These are phyloP conservation scores for Macrotis lagotis DNA, from an alignment of 2,113 vertebrate genomes.

Conservation along the genomic window DNA sequence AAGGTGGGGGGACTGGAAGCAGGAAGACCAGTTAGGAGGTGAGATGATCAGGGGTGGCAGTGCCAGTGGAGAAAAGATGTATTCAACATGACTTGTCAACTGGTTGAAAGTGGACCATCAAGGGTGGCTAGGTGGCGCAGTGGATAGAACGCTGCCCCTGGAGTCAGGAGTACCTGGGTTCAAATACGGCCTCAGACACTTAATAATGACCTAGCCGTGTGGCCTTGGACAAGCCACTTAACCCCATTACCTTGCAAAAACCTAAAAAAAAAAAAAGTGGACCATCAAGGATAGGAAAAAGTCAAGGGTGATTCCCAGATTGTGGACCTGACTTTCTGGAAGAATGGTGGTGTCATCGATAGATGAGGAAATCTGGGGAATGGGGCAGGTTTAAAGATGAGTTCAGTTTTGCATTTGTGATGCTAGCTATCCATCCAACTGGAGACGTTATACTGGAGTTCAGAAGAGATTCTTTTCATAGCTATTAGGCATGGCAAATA, in stretches of 20 bases:
- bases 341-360: no score
- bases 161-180: no score
- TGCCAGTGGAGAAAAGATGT: background rate
- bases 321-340: no score
- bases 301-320: background rate
- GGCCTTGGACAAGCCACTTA: no score
- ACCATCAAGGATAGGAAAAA: background rate
- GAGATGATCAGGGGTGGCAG: background rate
- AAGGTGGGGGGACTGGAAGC: background rate
- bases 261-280: no score
- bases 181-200: no score
- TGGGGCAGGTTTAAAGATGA: background rate
- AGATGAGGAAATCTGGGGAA: background rate
- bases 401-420: background rate
- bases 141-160: no score
- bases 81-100: background rate
- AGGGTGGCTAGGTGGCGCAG: no score
- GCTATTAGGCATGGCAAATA: no score
- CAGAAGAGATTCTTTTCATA: background rate
- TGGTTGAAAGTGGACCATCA: background rate
- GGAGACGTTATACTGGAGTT: background rate
- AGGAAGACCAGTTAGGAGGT: background rate
- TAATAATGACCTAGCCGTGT: no score
- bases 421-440: background rate
- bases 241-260: no score